Percentiles rank a stretch among this genome's conserved stretches.
These are phyloP conservation scores for Leptinotarsa juncta DNA, from an alignment of 2,888 invertebrate genomes.

Conservation along the genomic window DNA sequence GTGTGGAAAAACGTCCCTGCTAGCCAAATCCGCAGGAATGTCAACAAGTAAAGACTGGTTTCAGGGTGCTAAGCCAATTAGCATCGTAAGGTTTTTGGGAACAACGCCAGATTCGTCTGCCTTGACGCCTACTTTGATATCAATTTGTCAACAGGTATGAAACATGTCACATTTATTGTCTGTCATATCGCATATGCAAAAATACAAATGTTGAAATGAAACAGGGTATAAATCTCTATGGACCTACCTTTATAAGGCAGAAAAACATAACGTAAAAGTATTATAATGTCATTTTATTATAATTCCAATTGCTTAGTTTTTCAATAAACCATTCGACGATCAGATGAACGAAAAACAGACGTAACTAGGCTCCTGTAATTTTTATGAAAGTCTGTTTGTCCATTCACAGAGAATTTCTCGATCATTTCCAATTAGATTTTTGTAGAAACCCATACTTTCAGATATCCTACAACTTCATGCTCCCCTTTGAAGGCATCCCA, in stretches of 20 bases:
- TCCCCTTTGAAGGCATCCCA: slow-evolving; percentile 93
- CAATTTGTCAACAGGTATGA: slow-evolving; percentile 91
- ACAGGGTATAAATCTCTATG: too few relatives aligned
- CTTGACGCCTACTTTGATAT: slow-evolving; percentile 92
- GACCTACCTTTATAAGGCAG: too few relatives aligned
- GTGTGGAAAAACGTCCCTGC: slow-evolving; percentile 95
- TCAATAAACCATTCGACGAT: too few relatives aligned
- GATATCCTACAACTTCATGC: slow-evolving; percentile 92
- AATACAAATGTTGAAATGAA: too few relatives aligned
- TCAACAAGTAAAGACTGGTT: slow-evolving; percentile 79
- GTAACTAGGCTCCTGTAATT: too few relatives aligned
- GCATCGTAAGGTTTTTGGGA: slow-evolving; percentile 92
- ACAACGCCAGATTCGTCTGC: slow-evolving; percentile 98
- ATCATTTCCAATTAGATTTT: too few relatives aligned
- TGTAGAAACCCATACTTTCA: slow-evolving; percentile 61
- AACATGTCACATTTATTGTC: background rate
- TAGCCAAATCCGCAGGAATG: slow-evolving; percentile 91
- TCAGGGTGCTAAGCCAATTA: slow-evolving; percentile 80
- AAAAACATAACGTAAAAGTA: too few relatives aligned
- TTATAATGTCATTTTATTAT: too few relatives aligned
- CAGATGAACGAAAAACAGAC: too few relatives aligned
- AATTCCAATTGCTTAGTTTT: too few relatives aligned
- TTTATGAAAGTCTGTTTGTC: background rate
- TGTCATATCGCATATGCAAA: too few relatives aligned
- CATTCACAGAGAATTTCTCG: background rate